phyloP scores from a whole-genome alignment of 1,140 invertebrate genomes.

The Heliothis virescens region DNA sequence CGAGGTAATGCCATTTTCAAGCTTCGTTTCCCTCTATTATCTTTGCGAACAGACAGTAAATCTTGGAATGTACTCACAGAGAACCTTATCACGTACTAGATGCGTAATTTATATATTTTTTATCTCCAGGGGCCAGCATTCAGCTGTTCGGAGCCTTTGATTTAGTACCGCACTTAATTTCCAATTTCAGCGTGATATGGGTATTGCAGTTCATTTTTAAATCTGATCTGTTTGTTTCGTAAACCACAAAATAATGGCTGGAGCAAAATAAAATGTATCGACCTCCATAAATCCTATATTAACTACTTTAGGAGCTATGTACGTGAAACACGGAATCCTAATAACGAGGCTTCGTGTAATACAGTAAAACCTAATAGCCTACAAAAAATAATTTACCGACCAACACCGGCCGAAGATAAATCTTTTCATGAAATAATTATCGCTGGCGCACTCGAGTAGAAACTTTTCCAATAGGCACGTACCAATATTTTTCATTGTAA shows the following conservation, averaged over 20 bases:
- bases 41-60: constrained; percentile 59
- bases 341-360: constrained; percentile 15
- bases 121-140: constrained; percentile 14
- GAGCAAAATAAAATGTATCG: constrained; percentile 12
- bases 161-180: constrained; percentile 31
- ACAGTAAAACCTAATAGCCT: constrained; percentile 10
- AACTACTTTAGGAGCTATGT: constrained; percentile 5
- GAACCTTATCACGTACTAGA: constrained; percentile 51
- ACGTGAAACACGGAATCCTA: not conserved
- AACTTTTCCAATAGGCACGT: constrained; percentile 34
- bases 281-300: not conserved
- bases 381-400: constrained; percentile 22
- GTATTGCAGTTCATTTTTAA: constrained; percentile 8
- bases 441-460: not conserved
- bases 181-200: constrained; percentile 28
- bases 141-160: constrained; percentile 25
- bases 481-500: constrained; percentile 34
- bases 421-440: constrained; percentile 33
- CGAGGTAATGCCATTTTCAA: constrained; percentile 60
- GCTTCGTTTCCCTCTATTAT: constrained; percentile 63
- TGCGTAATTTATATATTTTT: constrained; percentile 43
- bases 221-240: constrained; percentile 20
- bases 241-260: not conserved
- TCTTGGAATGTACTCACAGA: constrained; percentile 50
- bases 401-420: constrained; percentile 33